Base-by-base conservation (phyloP, 2,888 invertebrate genomes). In the Chaetogeoica ovagalla region DNA sequence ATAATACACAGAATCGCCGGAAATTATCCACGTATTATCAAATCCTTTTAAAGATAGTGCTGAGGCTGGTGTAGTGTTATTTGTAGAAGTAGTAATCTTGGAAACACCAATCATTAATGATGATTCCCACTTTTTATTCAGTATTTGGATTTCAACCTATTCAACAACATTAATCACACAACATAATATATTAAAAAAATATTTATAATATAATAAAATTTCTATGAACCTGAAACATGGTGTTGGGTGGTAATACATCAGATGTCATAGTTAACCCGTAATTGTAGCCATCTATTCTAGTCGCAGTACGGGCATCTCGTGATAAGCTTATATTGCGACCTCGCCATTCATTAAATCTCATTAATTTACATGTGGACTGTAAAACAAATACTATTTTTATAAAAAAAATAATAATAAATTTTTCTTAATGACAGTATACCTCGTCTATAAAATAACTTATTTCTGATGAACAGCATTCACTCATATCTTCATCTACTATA, bases 231-330 rank as follows among this genome's bases (percentile, higher is more conserved):
- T 92, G 90, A 84, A 93, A 91, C 83, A 90, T 88, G 83, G 91
- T 90, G 23, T 92, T 92, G 82, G 90, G 88, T 48, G 89, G 88
- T 21, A 94, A 85, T 0, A 92, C 91, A 83, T 91, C 90, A 84
- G 83, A 82, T n/a, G 83, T 82, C 57, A 93, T 89, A 0, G 94
- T 91, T 15, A 94, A 87, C 9, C 92, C 95, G 85, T 96, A 93
- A 86, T 95, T 94, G 85, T 94, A 96, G 43, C 96, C 94, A 57
- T 92, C 91, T 1, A 90, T 91, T 74, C 97, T 89, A 84, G 90
- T 87, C 0, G 96, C 96, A 30, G 87, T 86, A 66, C 89, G 87
- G 83, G 90, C 90, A 72, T 89, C 90, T 84, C 91, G 91, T 5
- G 88, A 88, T 19, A 90, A 85, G 9, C 94, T 88, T 83, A 96